Conservation (phyloP, 1,140 invertebrate species). For the Pseudomyrmex cubaensis region DNA sequence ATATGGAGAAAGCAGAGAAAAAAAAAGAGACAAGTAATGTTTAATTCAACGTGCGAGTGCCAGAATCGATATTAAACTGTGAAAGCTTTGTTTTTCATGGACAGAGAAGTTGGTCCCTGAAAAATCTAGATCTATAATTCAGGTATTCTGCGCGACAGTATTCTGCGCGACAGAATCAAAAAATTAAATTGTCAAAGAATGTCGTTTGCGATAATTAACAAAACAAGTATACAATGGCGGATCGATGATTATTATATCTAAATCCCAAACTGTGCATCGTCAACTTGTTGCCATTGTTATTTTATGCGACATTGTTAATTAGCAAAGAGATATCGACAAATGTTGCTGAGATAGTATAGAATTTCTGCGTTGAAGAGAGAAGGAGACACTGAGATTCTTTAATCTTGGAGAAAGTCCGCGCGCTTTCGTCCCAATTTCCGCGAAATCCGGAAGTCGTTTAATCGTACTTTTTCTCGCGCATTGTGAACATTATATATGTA, state of each 20-base stretch:
- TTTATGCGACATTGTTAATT: neutral
- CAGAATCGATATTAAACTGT: slow-evolving; percentile 58
- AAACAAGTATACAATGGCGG: neutral
- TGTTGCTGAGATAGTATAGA: neutral
- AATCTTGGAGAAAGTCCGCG: slow-evolving; percentile 53
- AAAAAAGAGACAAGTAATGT: slow-evolving; percentile 44
- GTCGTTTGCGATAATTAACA: neutral
- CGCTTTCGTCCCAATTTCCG: slow-evolving; percentile 67
- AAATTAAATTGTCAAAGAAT: neutral
- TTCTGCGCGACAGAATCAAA: neutral
- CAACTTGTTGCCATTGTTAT: slow-evolving; percentile 21
- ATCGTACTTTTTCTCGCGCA: slow-evolving; percentile 65
- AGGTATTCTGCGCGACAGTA: neutral
- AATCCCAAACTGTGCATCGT: neutral
- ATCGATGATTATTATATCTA: neutral
- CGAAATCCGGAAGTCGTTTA: slow-evolving; percentile 61
- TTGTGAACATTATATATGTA: slow-evolving; percentile 59
- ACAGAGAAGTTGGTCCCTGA: neutral
- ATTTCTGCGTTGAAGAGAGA: neutral
- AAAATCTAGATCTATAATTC: neutral
- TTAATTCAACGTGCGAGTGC: slow-evolving; percentile 61
- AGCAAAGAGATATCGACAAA: neutral
- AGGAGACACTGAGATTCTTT: neutral
- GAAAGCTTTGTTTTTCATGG: slow-evolving; percentile 31
- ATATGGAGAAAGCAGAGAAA: neutral